phyloP scores from a whole-genome alignment of 2,113 vertebrate species.

The Equus quagga region DNA sequence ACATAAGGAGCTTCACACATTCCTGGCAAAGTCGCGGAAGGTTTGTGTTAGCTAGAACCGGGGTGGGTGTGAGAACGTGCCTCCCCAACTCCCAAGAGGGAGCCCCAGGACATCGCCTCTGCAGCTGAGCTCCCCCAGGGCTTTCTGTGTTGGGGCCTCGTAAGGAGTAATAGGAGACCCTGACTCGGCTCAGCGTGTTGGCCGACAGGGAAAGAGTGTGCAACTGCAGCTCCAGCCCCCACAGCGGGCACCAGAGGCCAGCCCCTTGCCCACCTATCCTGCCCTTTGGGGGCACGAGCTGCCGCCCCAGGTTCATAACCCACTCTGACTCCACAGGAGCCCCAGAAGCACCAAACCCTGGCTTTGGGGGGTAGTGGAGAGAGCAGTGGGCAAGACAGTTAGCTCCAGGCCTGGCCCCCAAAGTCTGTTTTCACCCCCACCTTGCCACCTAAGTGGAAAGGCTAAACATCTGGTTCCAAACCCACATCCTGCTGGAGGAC shows the following conservation, averaged over 20 bases:
- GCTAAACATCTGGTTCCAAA: fast-evolving
- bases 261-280: background rate
- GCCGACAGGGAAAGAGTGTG: fast-evolving
- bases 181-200: background rate
- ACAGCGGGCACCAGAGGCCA: background rate
- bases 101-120: background rate
- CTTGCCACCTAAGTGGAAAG: background rate
- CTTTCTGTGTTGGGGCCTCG: background rate
- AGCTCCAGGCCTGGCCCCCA: background rate
- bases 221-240: background rate
- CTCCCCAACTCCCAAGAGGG: background rate
- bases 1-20: background rate
- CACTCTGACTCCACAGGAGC: background rate
- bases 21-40: background rate
- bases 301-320: background rate
- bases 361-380: background rate
- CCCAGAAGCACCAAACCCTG: background rate
- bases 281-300: background rate
- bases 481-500: background rate
- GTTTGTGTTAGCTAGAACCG: background rate
- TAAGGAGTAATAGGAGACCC: no score
- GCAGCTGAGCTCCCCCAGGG: fast-evolving
- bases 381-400: background rate
- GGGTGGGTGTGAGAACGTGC: background rate
- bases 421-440: background rate